Base-by-base conservation (phyloP, 2,888 invertebrate species). In the Drosophila macrospina region DNA sequence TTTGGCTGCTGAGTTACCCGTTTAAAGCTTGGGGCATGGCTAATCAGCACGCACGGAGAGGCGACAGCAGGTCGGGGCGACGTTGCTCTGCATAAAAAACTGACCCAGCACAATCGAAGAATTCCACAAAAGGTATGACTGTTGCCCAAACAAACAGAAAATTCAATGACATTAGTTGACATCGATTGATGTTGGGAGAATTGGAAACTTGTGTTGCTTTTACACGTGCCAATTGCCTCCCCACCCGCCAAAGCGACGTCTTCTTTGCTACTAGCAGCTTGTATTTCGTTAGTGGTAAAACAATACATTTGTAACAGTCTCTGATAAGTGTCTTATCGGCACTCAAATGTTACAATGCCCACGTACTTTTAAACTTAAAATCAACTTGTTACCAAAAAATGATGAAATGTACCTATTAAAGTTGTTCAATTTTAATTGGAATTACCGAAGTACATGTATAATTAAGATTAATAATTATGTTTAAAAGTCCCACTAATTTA, bases 31-130 rank as follows among this genome's bases (percentile, higher is more conserved):
- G 24, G 34, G 15, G 48, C 70, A 59, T 74, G 66, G 64, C 73
- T 69, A 79, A 79, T 76, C 83, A 66, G 69, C 86, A 81, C 86
- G 81, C 74, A 57, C 57, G 30, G 15, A 20, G 36, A 16, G 30
- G 36, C 42, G 32, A 44, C 44, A 30, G 13, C 44, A 42, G 41
- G 26, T 47, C 15, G 56, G n/a, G 8, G 26, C 34, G 16, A 20
- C 3, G 20, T 20, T 3, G 20, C 20, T 20, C 3, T 20, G 20
- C 28, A 26, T 42, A 11, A 32, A 57, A 48, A 68, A 77, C 72
- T 64, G 72, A 72, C 63, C 63, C 56, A 67, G 60, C 60, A 57
- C 52, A 67, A 63, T 52, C 15, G 16, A 32, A 41, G 30, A 30
- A 32, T 28, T 1, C 2, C 24, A 11, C n/a, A 24, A 42, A 24